Conservation (phyloP, 2,113 vertebrate genomes). For the Channa argus region DNA sequence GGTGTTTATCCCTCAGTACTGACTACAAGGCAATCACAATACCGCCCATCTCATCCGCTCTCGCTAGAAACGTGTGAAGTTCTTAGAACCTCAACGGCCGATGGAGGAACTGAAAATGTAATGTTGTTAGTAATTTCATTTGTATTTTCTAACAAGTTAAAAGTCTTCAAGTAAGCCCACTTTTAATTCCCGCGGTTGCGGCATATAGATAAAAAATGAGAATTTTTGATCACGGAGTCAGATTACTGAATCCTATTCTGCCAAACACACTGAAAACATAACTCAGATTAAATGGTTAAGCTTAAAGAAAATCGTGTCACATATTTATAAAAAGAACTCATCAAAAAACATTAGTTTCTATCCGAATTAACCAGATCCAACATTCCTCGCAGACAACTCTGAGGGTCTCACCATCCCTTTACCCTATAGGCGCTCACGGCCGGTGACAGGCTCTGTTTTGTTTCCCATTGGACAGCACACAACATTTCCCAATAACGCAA, state of each 20-base stretch:
- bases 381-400: constrained; percentile 17
- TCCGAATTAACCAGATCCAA: not conserved
- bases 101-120: not conserved
- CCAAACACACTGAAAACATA: too few species aligned
- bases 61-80: not conserved
- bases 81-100: not conserved
- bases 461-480: constrained; percentile 37
- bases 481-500: constrained; percentile 16
- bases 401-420: accelerated
- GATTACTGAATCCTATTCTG: too few species aligned
- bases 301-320: too few species aligned
- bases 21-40: constrained; percentile 42
- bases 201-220: too few species aligned
- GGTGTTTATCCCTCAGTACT: constrained; percentile 9
- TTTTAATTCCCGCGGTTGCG: too few species aligned
- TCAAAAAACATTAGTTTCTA: too few species aligned
- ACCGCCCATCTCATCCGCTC: not conserved
- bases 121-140: too few species aligned
- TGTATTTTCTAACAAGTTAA: too few species aligned
- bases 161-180: too few species aligned
- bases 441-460: not conserved
- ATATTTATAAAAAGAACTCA: too few species aligned
- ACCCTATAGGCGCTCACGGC: not conserved
- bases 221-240: too few species aligned
- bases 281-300: too few species aligned